A percentile compares a stretch with the other conserved stretches of the same genome.
phyloP scores from a whole-genome alignment of 35 echinoderm and acorn worm species.

The Heliocidaris tuberculata region DNA sequence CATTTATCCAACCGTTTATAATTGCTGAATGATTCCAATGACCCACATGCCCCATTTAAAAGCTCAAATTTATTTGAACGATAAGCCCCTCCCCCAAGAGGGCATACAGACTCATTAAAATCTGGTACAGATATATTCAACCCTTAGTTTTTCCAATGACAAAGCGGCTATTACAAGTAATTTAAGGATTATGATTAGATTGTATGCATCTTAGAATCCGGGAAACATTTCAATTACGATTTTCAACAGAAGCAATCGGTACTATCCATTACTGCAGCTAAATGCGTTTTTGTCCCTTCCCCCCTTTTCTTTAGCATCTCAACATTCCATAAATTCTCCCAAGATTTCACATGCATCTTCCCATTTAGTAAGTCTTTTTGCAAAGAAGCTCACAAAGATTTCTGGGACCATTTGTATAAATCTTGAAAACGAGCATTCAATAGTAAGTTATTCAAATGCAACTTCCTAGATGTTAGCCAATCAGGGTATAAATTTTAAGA shows the following conservation, averaged over 20 bases:
- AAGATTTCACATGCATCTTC: too few species aligned
- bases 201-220: neutral
- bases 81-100: neutral
- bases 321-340: too few species aligned
- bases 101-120: neutral
- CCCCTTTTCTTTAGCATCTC: too few species aligned
- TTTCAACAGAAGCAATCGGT: neutral
- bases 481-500: too few species aligned
- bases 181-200: neutral
- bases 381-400: too few species aligned
- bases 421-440: too few species aligned
- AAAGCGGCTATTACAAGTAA: neutral
- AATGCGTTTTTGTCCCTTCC: neutral
- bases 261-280: neutral
- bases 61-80: neutral
- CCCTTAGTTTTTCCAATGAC: neutral
- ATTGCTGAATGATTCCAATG: neutral
- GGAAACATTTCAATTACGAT: neutral
- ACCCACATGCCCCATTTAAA: neutral
- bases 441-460: too few species aligned
- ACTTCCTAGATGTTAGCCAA: too few species aligned
- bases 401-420: too few species aligned
- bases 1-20: neutral
- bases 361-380: too few species aligned
- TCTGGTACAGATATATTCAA: neutral